Base-by-base conservation (phyloP, 1,140 invertebrate genomes). In the Phymorhynchus buccinoides region DNA sequence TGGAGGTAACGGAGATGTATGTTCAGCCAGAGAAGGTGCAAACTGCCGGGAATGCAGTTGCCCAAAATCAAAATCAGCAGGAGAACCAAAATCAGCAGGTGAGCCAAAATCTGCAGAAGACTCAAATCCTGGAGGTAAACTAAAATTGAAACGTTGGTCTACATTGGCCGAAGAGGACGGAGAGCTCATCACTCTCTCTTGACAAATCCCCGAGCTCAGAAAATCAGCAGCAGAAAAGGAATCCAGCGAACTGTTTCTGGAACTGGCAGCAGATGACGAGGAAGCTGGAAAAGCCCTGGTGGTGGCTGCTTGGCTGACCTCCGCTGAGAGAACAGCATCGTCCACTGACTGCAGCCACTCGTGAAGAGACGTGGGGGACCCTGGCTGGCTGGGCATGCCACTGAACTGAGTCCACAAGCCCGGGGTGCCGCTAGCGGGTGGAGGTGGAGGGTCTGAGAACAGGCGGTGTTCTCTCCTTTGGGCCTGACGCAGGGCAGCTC, bases 341-440 rank as follows among this genome's bases (percentile, higher is more conserved):
- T 86, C 88, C 84, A 48, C 81, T 35, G 56, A 86, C 79, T 68
- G 85, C 44, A 44, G 80, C 66, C 39, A 81, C 83, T 77, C 52
- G 56, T 79, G 87, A 83, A 37, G 83, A 44, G 71, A 87, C 44
- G 78, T 78, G 80, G 41, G 83, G 48, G 84, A 86, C 3, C 81
- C 81, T 4, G 56, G 39, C 18, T 83, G 81, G n/a, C 79, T 86
- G 41, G 86, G 86, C 86, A 89, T 89, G 30, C 88, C 88, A 87
- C 86, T 89, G 75, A 89, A 89, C 62, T 86, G 88, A n/a, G 86
- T 89, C 88, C 88, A 89, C 18, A 84, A 32, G 30, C 41, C 85
- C 12, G 42, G 84, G 7, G 85, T n/a, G 16, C 77, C 80, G 16
- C n/a, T 14, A 62, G 37, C 9, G 4, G 35, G 9, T 2, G 37